These are phyloP conservation scores for Trichogramma dendrolimi DNA, from an alignment of 2,888 invertebrate genomes.

Conservation along the genomic window DNA sequence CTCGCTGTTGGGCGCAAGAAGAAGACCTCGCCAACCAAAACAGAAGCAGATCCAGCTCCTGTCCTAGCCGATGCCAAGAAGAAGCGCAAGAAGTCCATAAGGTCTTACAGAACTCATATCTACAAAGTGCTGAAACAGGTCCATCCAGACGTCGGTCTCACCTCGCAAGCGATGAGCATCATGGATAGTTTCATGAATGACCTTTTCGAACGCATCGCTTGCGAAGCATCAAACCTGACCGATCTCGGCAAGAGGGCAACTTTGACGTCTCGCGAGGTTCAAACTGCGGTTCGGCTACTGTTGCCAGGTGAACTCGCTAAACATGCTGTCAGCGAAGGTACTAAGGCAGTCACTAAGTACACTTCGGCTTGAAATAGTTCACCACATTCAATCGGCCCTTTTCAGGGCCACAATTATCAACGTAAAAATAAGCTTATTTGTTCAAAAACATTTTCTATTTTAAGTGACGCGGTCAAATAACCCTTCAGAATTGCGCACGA, in stretches of 20 bases:
- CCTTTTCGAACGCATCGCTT: conserved; percentile 67
- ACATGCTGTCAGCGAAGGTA: conserved; percentile 66
- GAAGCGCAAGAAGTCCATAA: conserved; percentile 58
- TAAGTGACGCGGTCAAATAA: no score
- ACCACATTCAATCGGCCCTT: no score
- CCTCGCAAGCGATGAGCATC: conserved; percentile 67
- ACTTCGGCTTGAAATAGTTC: no score
- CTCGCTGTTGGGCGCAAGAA: no score
- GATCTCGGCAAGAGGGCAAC: conserved; percentile 64
- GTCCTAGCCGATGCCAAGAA: conserved; percentile 47
- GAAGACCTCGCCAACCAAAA: no score
- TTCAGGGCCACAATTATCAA: no score
- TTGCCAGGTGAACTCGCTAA: conserved; percentile 71
- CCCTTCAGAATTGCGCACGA: no score
- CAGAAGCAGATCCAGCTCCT: no score
- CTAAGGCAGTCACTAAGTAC: conserved; percentile 62
- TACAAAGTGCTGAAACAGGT: conserved; percentile 63
- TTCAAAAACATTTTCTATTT: no score
- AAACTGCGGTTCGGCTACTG: conserved; percentile 64
- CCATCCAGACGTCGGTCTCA: conserved; percentile 64
- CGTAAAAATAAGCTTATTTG: no score
- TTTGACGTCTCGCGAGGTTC: conserved; percentile 66
- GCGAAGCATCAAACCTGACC: conserved; percentile 63
- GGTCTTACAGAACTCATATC: conserved; percentile 60
- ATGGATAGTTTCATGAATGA: conserved; percentile 75